A percentile compares a stretch with the other conserved stretches of the same genome.
Conservation (phyloP, 2,113 vertebrate genomes). For the Tympanuchus pallidicinctus region DNA sequence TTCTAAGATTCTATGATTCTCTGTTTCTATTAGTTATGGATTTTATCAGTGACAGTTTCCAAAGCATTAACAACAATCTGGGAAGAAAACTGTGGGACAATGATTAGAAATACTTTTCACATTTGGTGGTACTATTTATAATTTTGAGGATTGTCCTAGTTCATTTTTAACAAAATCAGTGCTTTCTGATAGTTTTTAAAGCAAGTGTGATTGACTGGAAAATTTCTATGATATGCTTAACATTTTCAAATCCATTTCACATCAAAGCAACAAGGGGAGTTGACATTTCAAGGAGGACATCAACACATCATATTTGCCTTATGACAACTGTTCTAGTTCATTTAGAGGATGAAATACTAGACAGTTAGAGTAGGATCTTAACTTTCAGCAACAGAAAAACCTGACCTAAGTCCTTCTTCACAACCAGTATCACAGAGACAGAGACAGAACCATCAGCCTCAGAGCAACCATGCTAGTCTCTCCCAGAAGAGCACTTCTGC, state of each 20-base stretch:
- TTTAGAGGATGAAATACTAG: not conserved
- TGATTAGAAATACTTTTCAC: not conserved
- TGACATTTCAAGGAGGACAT: not conserved
- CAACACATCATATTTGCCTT: not conserved
- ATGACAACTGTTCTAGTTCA: not conserved
- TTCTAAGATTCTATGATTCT: no score
- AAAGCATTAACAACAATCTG: fast-evolving
- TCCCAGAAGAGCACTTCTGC: not conserved
- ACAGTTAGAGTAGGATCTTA: not conserved
- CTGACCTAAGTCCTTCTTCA: not conserved
- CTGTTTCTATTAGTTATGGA: not conserved
- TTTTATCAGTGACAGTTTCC: not conserved
- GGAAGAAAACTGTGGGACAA: not conserved
- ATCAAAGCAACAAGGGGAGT: fast-evolving
- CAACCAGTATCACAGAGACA: not conserved
- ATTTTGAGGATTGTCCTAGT: not conserved
- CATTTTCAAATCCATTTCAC: not conserved
- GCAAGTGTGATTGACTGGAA: not conserved
- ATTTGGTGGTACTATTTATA: not conserved
- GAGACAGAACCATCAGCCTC: not conserved
- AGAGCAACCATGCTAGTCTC: fast-evolving
- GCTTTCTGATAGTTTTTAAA: not conserved
- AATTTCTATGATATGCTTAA: not conserved
- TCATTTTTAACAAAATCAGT: not conserved
- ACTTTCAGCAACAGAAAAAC: not conserved